A percentile compares a stretch with the other conserved stretches of the same genome.
These are phyloP conservation scores for Scaptodrosophila lebanonensis DNA, from an alignment of 1,140 invertebrate species.

Conservation along the genomic window DNA sequence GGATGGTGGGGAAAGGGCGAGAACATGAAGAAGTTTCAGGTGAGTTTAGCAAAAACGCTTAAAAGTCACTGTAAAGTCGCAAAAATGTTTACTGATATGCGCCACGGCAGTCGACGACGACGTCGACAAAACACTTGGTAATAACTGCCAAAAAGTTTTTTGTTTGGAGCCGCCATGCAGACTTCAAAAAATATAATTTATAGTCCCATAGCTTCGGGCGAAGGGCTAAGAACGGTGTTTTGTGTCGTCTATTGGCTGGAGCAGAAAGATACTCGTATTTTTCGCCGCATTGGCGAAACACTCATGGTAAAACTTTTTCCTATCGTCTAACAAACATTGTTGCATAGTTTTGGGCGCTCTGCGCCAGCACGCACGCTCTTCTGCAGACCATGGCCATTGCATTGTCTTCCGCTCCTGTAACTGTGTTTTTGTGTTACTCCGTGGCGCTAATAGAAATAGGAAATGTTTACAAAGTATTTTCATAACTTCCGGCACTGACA, in stretches of 20 bases:
- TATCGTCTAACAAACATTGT: slow-evolving; percentile 66
- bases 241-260: too few relatives aligned
- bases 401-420: slow-evolving; percentile 6
- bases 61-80: slow-evolving; percentile 53
- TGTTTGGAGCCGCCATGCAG: slow-evolving; percentile 30
- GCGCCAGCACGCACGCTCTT: slow-evolving; percentile 36
- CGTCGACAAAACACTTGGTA: slow-evolving; percentile 71
- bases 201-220: slow-evolving; percentile 68
- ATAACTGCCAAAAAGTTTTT: slow-evolving; percentile 71
- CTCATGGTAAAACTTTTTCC: slow-evolving; percentile 64
- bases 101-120: slow-evolving; percentile 19
- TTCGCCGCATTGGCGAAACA: slow-evolving; percentile 44
- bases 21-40: slow-evolving; percentile 39
- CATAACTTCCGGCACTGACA: slow-evolving; percentile 73
- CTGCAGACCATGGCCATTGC: slow-evolving; percentile 44
- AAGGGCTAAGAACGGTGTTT: slow-evolving; percentile 50
- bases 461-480: slow-evolving; percentile 76
- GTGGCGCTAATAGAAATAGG: slow-evolving; percentile 71
- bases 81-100: slow-evolving; percentile 74
- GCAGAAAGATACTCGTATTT: slow-evolving; percentile 47
- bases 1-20: too few relatives aligned
- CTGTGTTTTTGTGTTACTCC: not conserved
- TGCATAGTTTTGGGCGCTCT: slow-evolving; percentile 60
- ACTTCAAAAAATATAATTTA: slow-evolving; percentile 75
- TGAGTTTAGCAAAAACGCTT: slow-evolving; percentile 28